Base-by-base conservation (phyloP, 2,113 vertebrate genomes). In the Gopherus evgoodei region DNA sequence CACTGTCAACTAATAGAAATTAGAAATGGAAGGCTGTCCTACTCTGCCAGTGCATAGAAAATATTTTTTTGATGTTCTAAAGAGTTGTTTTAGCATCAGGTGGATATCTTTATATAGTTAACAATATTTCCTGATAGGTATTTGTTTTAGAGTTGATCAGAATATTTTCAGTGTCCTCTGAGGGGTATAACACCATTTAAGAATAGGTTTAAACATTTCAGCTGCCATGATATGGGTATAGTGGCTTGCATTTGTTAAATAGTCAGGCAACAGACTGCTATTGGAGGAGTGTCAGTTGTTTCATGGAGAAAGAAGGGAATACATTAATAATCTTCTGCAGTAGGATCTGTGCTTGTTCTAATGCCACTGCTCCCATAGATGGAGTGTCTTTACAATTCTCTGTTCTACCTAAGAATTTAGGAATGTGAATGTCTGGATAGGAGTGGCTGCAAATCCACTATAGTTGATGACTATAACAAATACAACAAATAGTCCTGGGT, bases 211-310 rank as follows among this genome's bases (percentile, higher is more conserved):
- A 87, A 76, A n/a, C 2, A 2, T n/a, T 8, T n/a, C 9, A 86
- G 3, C 3, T 52, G 8, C 0, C 10, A 3, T 27, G 1, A 25
- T 81, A 69, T 3, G 65, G 3, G 54, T 54, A 1, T 16, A 54
- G 49, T 4, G 19, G 3, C 53, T 82, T 56, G 25, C 65, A 12
- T 44, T 24, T 0, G 0, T 89, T 91, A 78, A 65, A 27, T 0
- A 1, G 13, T 24, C 3, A 35, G 47, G 69, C 0, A 2, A 82
- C 42, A 65, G 56, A 17, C 3, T 4, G 11, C 11, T 44, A 44
- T 7, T 47, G 75, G 42, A 47, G 75, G 24, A 27, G 11, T 29
- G 25, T 78, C 75, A 44, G 75, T 44, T 44, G 11, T 14, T 76
- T 78, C 25, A 47, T 29, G 42, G 13, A 78, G 42, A 47, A 14